Evolutionary conservation across 2,888 invertebrate species (phyloP).

Genomic region (Lasioglossum pauxillum): DNA sequence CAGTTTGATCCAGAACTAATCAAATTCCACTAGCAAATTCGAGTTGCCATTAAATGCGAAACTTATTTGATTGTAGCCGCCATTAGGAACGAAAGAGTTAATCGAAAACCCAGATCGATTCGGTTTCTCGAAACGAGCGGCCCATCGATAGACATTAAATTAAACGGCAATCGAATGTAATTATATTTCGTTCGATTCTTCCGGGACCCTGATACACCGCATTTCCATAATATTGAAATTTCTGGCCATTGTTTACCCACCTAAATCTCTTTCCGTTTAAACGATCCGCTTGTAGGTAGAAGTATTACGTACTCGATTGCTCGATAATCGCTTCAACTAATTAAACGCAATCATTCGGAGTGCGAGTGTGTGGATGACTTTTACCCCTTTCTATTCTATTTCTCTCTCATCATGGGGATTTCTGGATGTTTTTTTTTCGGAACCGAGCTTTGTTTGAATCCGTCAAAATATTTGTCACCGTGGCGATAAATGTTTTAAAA

Average conservation of each 20-base stretch:
- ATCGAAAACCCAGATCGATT: slow-evolving; percentile 23
- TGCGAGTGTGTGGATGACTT: background rate
- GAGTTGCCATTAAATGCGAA: background rate
- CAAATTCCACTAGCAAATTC: background rate
- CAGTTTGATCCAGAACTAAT: background rate
- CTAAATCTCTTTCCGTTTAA: background rate
- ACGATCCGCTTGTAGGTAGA: background rate
- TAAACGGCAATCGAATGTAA: background rate
- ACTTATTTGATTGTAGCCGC: background rate
- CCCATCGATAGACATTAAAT: background rate
- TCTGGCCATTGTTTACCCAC: background rate
- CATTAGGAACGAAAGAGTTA: background rate
- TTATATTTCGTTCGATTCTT: background rate
- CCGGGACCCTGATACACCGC: background rate
- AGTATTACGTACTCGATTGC: background rate
- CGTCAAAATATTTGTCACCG: background rate
- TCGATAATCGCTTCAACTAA: background rate
- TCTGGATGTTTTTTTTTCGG: background rate
- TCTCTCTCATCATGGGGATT: background rate
- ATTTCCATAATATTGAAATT: background rate
- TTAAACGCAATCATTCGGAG: background rate
- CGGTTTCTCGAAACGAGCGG: background rate
- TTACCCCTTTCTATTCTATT: background rate
- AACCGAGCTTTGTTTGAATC: background rate
- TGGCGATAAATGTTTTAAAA: background rate